Evolutionary conservation across 2,888 invertebrate genomes (phyloP).

Genomic region (Chloroclysta siterata): DNA sequence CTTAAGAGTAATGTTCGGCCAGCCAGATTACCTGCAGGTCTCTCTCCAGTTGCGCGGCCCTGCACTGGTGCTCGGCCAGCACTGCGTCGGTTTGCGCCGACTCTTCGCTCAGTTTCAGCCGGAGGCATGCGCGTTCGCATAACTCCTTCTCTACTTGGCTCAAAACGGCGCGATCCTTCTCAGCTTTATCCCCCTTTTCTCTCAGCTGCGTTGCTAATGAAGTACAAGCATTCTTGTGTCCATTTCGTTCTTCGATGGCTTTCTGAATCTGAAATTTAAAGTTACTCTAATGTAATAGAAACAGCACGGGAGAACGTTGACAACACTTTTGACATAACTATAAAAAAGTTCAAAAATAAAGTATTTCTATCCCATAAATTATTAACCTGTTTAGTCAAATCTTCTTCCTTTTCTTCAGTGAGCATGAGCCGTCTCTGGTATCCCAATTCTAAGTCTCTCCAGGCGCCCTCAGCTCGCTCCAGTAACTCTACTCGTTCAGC

Average conservation of each 20-base stretch:
- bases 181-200: constrained; percentile 47
- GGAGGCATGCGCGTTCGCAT: constrained; percentile 55
- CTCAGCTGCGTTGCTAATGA: constrained; percentile 50
- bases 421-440: constrained; percentile 63
- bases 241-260: constrained; percentile 61
- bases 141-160: constrained; percentile 56
- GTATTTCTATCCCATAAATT: not conserved
- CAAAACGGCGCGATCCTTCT: constrained; percentile 50
- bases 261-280: constrained; percentile 57
- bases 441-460: constrained; percentile 71
- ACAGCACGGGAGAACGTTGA: too few species aligned
- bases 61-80: constrained; percentile 62
- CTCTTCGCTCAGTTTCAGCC: constrained; percentile 58
- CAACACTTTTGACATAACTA: too few species aligned
- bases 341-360: too few species aligned
- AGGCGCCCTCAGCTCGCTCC: constrained; percentile 72
- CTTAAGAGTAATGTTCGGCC: too few species aligned
- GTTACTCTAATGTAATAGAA: not conserved
- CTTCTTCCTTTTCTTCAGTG: constrained; percentile 66
- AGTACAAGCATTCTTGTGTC: constrained; percentile 51
- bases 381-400: constrained; percentile 60
- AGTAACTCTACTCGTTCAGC: constrained; percentile 66
- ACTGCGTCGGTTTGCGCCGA: constrained; percentile 52
- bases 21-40: constrained; percentile 59
- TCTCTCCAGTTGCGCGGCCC: constrained; percentile 61